These are phyloP conservation scores for Zeus faber DNA, from an alignment of 2,113 vertebrate genomes.

Conservation along the genomic window DNA sequence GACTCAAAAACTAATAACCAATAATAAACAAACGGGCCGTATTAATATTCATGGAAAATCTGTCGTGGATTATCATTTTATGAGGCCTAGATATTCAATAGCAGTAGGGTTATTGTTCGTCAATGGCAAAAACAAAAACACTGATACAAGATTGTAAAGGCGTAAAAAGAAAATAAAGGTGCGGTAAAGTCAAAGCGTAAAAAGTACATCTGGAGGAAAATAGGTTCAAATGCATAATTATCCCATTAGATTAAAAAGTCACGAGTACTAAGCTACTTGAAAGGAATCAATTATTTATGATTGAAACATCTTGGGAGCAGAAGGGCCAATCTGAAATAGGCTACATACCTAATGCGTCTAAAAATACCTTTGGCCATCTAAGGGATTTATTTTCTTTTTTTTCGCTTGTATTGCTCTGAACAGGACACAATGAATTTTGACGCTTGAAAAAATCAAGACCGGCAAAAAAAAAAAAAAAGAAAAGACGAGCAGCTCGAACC, in stretches of 20 bases:
- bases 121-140: too few relatives aligned
- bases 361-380: conserved; percentile 7
- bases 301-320: conserved; percentile 11
- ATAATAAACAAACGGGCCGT: too few relatives aligned
- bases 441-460: conserved; percentile 29
- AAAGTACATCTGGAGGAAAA: background rate
- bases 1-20: too few relatives aligned
- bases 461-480: conserved; percentile 17
- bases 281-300: conserved; percentile 11
- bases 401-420: background rate
- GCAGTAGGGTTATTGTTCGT: too few relatives aligned
- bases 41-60: too few relatives aligned
- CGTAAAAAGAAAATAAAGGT: too few relatives aligned
- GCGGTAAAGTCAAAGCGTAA: too few relatives aligned
- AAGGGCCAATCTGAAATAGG: conserved; percentile 2
- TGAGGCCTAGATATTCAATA: too few relatives aligned
- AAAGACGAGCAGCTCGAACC: conserved; percentile 20
- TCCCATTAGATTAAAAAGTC: background rate
- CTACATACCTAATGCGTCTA: conserved; percentile 5
- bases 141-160: too few relatives aligned
- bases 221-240: conserved; percentile 3
- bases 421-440: conserved; percentile 7
- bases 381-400: too few relatives aligned
- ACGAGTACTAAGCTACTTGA: conserved; percentile 3
- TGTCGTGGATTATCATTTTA: too few relatives aligned